Evolutionary conservation across 2,888 invertebrate species (phyloP).

Genomic region (Pollenia labialis): DNA sequence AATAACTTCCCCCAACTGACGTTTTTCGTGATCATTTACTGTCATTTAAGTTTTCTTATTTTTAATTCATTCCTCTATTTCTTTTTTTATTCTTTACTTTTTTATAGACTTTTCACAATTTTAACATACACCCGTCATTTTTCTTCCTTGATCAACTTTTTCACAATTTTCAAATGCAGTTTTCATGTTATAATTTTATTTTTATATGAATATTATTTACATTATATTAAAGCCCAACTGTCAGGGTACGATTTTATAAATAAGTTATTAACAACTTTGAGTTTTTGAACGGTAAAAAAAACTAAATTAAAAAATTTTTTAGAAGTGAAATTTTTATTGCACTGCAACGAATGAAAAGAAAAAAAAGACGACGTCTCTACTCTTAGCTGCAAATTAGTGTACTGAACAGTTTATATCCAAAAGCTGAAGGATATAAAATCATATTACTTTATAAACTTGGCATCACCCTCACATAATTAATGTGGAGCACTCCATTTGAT

Average conservation of each 20-base stretch:
- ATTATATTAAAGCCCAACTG: neutral
- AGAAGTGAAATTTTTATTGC: conserved; percentile 73
- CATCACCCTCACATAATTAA: neutral
- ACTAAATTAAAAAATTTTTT: conserved; percentile 51
- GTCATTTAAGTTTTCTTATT: conserved; percentile 34
- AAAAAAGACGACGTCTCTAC: conserved; percentile 47
- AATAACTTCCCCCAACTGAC: conserved; percentile 33
- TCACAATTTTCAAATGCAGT: conserved; percentile 37
- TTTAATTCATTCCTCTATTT: conserved; percentile 42
- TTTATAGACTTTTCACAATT: conserved; percentile 47
- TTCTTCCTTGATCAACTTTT: conserved; percentile 38
- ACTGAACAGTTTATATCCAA: neutral
- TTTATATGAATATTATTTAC: conserved; percentile 2
- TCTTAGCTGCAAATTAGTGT: conserved; percentile 30
- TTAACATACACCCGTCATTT: conserved; percentile 58
- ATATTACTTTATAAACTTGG: neutral
- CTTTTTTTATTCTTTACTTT: conserved; percentile 19
- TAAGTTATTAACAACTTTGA: conserved; percentile 36
- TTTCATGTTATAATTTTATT: conserved; percentile 10
- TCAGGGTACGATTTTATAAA: neutral
- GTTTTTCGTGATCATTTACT: conserved; percentile 46
- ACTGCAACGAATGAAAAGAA: conserved; percentile 62
- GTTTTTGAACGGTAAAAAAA: conserved; percentile 56
- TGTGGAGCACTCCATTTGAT: neutral
- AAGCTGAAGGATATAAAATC: conserved; percentile 14